Conservation (phyloP, 1,140 invertebrate species). For the Papilio polytes region DNA sequence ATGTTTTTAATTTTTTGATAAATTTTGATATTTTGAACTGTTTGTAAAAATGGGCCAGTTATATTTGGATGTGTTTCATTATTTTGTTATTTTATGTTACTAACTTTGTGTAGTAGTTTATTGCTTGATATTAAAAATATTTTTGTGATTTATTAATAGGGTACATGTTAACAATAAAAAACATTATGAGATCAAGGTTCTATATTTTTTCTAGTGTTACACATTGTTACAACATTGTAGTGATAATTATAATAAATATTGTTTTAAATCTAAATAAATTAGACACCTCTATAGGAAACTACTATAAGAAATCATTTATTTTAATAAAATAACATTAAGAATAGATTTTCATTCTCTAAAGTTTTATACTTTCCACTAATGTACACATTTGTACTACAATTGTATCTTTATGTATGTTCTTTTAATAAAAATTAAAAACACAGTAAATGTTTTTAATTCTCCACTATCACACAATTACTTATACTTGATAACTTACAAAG, state of each 20-base stretch:
- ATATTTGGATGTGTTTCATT: neutral
- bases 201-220: constrained; percentile 34
- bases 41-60: neutral
- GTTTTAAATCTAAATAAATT: constrained; percentile 36
- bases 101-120: constrained; percentile 1
- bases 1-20: neutral
- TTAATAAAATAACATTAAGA: constrained; percentile 34
- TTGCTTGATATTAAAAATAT: constrained; percentile 2
- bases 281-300: constrained; percentile 39
- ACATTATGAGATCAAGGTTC: constrained; percentile 31
- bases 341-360: constrained; percentile 42
- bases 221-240: neutral
- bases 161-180: neutral
- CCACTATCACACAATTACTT: constrained; percentile 12
- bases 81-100: constrained; percentile 13
- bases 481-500: constrained; percentile 4
- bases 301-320: constrained; percentile 35
- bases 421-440: constrained; percentile 53
- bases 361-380: constrained; percentile 64
- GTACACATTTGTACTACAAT: constrained; percentile 67
- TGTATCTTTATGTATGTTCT: constrained; percentile 50
- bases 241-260: constrained; percentile 22
- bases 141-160: constrained; percentile 9
- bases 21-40: neutral
- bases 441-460: constrained; percentile 34